Base-by-base conservation (phyloP, 2,888 invertebrate genomes). In the Archaeoteleia sp. region DNA sequence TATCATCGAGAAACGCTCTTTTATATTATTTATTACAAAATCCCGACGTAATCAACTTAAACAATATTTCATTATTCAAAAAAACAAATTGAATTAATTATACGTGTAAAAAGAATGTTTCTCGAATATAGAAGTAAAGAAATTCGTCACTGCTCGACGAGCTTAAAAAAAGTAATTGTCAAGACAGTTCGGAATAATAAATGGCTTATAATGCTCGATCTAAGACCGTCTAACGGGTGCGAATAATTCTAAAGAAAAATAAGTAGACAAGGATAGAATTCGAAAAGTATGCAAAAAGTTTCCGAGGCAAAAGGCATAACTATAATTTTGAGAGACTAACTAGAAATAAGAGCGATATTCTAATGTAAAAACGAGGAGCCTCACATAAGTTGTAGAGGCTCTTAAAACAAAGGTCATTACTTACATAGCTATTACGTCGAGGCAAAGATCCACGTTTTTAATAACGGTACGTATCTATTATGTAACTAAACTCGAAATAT, bases 281-380 rank as follows among this genome's bases (percentile, higher is more conserved):
- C 20, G 32, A 42, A 63, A 46, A 39, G 32, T 46, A 60, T 57
- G 65, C 51, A 57, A 46, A 51, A 55, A 42, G 46, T 71, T 70
- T 55, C 74, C 63, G 81, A 81, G 81, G 80, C 81, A 81, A 81
- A 81, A 81, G 80, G 81, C 79, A 78, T 76, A 66, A 72, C 77
- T 80, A 80, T 69, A 71, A 72, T 71, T 70, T 62, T 39, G 55
- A 58, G 48, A 65, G 54, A 61, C 63, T 67, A 71, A 63, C n/a
- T n/a, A n/a, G n/a, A n/a, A n/a, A n/a, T 42, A 51, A 60, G 51
- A 57, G 58, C 62, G 37, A 43, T 51, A 46, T 34, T 61, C 55
- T 65, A 71, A 35, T 54, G 29, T 49, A 57, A 53, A 39, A 34
- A n/a, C 35, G 29, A 23, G 23, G 39, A 37, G 54, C 58, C 43